phyloP scores from a whole-genome alignment of 2,113 vertebrate genomes.

The Pluvialis apricaria region DNA sequence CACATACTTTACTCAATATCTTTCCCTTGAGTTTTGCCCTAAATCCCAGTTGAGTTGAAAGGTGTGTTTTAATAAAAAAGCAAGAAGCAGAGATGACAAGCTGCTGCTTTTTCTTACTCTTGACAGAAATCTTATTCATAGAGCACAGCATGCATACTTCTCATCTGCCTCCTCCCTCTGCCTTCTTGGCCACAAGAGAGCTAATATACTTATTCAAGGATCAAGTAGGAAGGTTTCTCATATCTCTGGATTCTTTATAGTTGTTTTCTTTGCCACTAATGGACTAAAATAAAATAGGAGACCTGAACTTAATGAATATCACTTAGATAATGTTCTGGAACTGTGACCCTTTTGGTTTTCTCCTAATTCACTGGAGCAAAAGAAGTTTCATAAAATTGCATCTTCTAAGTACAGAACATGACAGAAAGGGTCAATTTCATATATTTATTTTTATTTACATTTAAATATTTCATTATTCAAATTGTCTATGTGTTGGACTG shows the following conservation, averaged over 20 bases:
- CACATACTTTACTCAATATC: background rate
- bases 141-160: background rate
- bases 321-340: background rate
- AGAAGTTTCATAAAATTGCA: background rate
- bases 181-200: background rate
- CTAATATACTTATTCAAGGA: conserved; percentile 10
- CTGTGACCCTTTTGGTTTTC: background rate
- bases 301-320: background rate
- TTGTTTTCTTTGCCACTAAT: background rate
- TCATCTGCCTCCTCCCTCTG: background rate
- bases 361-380: background rate
- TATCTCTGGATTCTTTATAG: background rate
- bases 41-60: background rate
- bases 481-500: background rate
- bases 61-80: background rate
- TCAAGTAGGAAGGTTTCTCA: conserved; percentile 5
- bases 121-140: background rate
- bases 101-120: background rate
- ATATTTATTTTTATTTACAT: background rate
- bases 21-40: background rate
- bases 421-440: background rate
- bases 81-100: background rate
- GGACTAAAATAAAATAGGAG: background rate
- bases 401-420: background rate
- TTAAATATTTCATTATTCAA: conserved; percentile 51